Percentiles rank a stretch among this genome's conserved stretches.
These are phyloP conservation scores for Doryteuthis pealeii DNA, from an alignment of 1,140 invertebrate species.

Conservation along the genomic window DNA sequence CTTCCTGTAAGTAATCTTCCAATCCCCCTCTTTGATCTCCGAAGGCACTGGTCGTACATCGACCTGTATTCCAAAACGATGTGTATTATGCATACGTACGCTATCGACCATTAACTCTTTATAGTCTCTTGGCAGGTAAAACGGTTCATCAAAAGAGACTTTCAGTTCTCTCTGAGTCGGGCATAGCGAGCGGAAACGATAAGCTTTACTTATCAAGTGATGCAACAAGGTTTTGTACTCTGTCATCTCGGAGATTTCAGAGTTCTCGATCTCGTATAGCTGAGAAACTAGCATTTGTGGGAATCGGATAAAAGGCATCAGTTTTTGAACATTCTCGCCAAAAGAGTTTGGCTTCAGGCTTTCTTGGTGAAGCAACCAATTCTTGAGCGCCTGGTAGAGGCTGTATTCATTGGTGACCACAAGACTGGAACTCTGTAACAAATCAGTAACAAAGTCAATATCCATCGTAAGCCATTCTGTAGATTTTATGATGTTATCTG, in stretches of 20 bases:
- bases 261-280: conserved; percentile 48
- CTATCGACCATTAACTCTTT: conserved; percentile 54
- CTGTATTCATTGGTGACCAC: conserved; percentile 51
- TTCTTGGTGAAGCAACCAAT: conserved; percentile 47
- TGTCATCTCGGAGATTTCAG: conserved; percentile 32
- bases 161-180: conserved; percentile 45
- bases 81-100: conserved; percentile 57
- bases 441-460: conserved; percentile 53
- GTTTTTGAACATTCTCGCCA: conserved; percentile 35
- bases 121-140: conserved; percentile 57
- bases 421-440: conserved; percentile 50
- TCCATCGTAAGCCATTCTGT: conserved; percentile 57
- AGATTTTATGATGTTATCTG: conserved; percentile 46
- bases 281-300: conserved; percentile 57
- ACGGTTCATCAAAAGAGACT: conserved; percentile 42
- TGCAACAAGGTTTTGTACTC: conserved; percentile 40
- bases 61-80: conserved; percentile 58
- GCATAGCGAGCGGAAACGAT: conserved; percentile 56
- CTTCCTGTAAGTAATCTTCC: conserved; percentile 59
- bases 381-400: conserved; percentile 42
- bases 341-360: conserved; percentile 21
- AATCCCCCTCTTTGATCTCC: conserved; percentile 51
- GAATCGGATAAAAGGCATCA: conserved; percentile 58
- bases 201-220: conserved; percentile 51
- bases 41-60: conserved; percentile 56